These are phyloP conservation scores for Microhierax caerulescens DNA, from an alignment of 2,797 vertebrate species.

Conservation along the genomic window DNA sequence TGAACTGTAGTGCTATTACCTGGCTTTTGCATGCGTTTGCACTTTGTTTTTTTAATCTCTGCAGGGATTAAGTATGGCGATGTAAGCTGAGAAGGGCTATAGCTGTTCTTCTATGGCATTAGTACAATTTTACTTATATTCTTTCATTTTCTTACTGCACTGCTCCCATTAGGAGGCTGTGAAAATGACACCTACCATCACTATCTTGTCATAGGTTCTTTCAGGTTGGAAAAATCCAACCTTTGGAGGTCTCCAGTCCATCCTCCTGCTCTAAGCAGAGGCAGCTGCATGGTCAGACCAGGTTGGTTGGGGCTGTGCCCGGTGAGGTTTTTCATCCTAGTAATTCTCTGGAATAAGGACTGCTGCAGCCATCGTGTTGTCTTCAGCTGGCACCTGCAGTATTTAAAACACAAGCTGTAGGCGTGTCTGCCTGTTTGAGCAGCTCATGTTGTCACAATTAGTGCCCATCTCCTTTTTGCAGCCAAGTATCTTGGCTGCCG, in stretches of 20 bases:
- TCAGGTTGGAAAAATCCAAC: not conserved
- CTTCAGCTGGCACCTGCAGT: not conserved
- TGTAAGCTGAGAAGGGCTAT: not conserved
- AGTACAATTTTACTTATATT: not conserved
- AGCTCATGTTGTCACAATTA: not conserved
- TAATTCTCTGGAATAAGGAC: not conserved
- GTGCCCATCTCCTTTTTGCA: constrained; percentile 7
- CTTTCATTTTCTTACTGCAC: not conserved
- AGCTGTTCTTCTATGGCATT: not conserved
- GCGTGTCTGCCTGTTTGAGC: not conserved
- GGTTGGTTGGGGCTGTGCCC: not conserved
- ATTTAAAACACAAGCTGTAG: not conserved
- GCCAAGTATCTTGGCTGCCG: not conserved
- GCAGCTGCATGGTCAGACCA: not conserved
- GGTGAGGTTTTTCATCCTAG: not conserved
- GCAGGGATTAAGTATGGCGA: no score
- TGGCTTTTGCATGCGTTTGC: not conserved
- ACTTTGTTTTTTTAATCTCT: not conserved
- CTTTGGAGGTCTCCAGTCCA: not conserved
- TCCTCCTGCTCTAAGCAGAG: not conserved
- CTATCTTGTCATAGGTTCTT: not conserved
- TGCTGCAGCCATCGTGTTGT: not conserved
- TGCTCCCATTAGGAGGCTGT: not conserved
- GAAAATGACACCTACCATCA: not conserved
- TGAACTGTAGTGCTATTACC: not conserved